Conservation (phyloP, 2,888 invertebrate species). For the Cremastinae sp. region DNA sequence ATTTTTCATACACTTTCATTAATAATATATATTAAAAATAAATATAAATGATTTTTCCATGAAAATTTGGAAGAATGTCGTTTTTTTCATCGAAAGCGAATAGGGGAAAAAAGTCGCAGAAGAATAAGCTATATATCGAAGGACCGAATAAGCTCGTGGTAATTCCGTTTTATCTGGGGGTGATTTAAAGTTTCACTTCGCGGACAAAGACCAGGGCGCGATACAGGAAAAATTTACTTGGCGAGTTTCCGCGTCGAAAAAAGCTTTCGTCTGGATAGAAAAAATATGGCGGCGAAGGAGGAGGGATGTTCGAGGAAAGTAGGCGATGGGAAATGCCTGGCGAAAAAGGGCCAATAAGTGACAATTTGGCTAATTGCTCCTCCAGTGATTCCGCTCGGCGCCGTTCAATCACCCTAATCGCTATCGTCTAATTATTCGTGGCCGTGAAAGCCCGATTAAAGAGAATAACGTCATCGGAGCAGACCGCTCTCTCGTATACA, state of each 20-base stretch:
- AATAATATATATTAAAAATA: too few species aligned
- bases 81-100: too few species aligned
- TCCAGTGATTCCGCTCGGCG: conserved; percentile 65
- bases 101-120: too few species aligned
- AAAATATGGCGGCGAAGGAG: not conserved
- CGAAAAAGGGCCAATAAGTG: conserved; percentile 70
- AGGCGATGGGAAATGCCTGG: conserved; percentile 16
- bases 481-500: conserved; percentile 41
- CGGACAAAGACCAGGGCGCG: not conserved
- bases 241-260: conserved; percentile 40
- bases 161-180: conserved; percentile 44
- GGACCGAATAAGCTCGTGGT: conserved; percentile 4
- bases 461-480: conserved; percentile 69
- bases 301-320: conserved; percentile 12
- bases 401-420: conserved; percentile 75
- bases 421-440: conserved; percentile 75
- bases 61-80: too few species aligned
- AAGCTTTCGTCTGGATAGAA: conserved; percentile 7
- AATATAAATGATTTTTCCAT: too few species aligned
- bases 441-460: conserved; percentile 71
- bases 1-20: too few species aligned
- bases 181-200: conserved; percentile 23
- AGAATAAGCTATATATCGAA: too few species aligned
- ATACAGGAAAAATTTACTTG: conserved; percentile 20
- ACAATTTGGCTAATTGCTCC: conserved; percentile 75